Conservation (phyloP, 2,888 invertebrate genomes). For the Phragmatobia fuliginosa region DNA sequence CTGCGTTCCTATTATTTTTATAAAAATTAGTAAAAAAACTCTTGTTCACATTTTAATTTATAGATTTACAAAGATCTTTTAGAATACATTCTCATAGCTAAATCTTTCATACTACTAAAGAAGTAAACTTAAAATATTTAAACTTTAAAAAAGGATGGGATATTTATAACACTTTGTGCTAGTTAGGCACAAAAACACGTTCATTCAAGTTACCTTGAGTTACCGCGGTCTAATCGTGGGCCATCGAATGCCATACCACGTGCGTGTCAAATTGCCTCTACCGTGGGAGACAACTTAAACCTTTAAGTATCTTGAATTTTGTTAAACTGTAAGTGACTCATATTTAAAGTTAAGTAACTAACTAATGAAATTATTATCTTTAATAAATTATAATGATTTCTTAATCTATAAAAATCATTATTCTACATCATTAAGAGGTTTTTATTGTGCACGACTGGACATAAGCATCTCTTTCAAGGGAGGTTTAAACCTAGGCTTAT, state of each 20-base stretch:
- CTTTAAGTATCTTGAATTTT: conserved; percentile 52
- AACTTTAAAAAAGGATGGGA: conserved; percentile 9
- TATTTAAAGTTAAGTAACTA: background rate
- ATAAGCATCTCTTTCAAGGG: no score
- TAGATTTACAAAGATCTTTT: background rate
- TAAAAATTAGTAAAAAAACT: no score
- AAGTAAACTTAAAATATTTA: background rate
- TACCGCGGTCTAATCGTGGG: conserved; percentile 73
- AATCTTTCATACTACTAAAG: background rate
- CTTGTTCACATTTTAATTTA: no score
- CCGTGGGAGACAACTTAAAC: conserved; percentile 79
- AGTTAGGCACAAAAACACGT: conserved; percentile 82
- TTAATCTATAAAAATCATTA: background rate
- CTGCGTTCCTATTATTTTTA: no score
- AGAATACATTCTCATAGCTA: background rate
- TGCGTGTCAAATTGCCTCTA: conserved; percentile 82
- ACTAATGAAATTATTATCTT: background rate
- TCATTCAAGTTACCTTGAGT: conserved; percentile 74
- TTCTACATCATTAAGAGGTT: no score
- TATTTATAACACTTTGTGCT: conserved; percentile 50
- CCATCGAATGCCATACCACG: conserved; percentile 84
- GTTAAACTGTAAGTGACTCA: conserved; percentile 24
- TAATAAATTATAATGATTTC: background rate
- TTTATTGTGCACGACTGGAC: no score
- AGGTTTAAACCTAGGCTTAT: background rate